Evolutionary conservation across 2,113 vertebrate genomes (phyloP).

Genomic region (Ictalurus furcatus): DNA sequence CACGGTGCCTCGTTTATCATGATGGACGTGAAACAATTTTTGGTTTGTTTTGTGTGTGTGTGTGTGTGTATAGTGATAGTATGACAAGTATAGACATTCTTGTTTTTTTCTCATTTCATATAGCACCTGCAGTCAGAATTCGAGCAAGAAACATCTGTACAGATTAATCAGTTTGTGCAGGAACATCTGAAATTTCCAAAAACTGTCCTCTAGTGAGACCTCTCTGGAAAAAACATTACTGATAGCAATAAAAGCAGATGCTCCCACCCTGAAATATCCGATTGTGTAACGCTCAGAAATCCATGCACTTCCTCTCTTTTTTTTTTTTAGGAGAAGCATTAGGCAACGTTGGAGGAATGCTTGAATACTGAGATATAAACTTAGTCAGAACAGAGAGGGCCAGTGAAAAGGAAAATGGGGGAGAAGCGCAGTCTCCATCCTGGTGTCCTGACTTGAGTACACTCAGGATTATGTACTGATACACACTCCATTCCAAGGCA

Average conservation of each 20-base stretch:
- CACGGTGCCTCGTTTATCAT: too few relatives aligned
- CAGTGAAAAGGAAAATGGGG: not conserved
- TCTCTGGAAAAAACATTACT: constrained; percentile 32
- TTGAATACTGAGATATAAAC: constrained; percentile 53
- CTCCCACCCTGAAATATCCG: constrained; percentile 26
- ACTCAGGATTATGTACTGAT: not conserved
- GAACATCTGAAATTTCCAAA: constrained; percentile 1
- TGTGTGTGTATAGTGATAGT: not conserved
- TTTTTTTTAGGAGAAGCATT: constrained; percentile 42
- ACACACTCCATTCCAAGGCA: not conserved
- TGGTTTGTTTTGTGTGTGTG: too few relatives aligned
- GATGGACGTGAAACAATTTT: too few relatives aligned
- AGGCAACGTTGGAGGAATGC: constrained; percentile 58
- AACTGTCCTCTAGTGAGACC: not conserved
- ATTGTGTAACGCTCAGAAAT: constrained; percentile 37
- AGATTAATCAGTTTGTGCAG: not conserved
- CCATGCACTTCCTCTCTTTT: constrained; percentile 15
- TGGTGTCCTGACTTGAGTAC: not conserved
- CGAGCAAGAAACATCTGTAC: not conserved
- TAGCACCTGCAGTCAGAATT: not conserved
- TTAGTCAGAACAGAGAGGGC: constrained; percentile 52
- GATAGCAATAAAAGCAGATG: constrained; percentile 62
- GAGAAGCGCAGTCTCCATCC: too few relatives aligned
- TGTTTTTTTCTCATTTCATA: not conserved
- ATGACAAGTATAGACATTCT: not conserved